A percentile compares a stretch with the other conserved stretches of the same genome.
These are phyloP conservation scores for Cyprinodon variegatus DNA, from an alignment of 2,113 vertebrate species.

Conservation along the genomic window DNA sequence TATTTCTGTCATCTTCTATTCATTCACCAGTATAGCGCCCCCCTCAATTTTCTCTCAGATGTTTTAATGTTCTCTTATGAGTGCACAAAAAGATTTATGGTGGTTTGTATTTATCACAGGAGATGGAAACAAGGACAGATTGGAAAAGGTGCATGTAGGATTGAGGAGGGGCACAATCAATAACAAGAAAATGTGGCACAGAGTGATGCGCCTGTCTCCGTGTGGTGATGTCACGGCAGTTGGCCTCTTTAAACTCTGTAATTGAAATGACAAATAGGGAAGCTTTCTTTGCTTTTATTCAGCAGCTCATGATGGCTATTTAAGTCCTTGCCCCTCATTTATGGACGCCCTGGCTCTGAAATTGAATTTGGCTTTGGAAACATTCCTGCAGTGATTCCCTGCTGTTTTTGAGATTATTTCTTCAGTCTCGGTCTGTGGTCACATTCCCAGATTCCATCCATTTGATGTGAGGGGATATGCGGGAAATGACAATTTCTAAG, in stretches of 20 bases:
- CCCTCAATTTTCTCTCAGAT: conserved; percentile 24
- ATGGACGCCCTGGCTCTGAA: conserved; percentile 34
- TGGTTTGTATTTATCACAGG: conserved; percentile 51
- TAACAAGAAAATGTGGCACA: conserved; percentile 31
- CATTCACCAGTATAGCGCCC: conserved; percentile 38
- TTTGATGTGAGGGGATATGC: conserved; percentile 4
- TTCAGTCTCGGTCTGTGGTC: conserved; percentile 26
- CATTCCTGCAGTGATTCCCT: conserved; percentile 45
- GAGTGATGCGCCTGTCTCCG: conserved; percentile 6
- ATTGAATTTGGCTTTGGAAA: conserved; percentile 57
- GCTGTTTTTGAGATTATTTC: conserved; percentile 49
- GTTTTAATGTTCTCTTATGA: conserved; percentile 53
- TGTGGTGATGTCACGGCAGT: conserved; percentile 42
- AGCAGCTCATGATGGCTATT: conserved; percentile 31
- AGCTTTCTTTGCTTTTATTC: conserved; percentile 36
- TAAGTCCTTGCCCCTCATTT: conserved; percentile 41
- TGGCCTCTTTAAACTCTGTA: conserved; percentile 49
- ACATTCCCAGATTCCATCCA: conserved; percentile 17
- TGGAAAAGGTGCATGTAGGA: background rate
- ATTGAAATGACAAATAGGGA: conserved; percentile 61
- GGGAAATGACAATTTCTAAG: conserved; percentile 16
- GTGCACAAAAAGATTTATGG: conserved; percentile 58
- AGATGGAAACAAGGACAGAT: conserved; percentile 43
- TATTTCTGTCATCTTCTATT: conserved; percentile 47
- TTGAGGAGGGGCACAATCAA: conserved; percentile 25